Percentiles rank a stretch among this genome's conserved stretches.
These are phyloP conservation scores for Synergus itoensis DNA, from an alignment of 2,888 invertebrate genomes.

Conservation along the genomic window DNA sequence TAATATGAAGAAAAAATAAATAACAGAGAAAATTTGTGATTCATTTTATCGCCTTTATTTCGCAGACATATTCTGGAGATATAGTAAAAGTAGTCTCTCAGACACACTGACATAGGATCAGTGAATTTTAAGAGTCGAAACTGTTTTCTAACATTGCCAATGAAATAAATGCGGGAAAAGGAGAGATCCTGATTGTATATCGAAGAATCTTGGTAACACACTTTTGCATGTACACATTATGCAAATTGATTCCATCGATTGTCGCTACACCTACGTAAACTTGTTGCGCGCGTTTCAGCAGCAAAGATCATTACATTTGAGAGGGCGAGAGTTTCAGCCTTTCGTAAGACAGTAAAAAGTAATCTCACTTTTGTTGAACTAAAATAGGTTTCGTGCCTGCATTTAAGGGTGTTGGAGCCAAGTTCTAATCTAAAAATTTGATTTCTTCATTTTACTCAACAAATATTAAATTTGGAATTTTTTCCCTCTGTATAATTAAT, in stretches of 20 bases:
- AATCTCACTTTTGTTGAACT: not conserved
- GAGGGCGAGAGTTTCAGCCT: slow-evolving; percentile 5
- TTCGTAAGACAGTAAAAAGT: slow-evolving; percentile 2
- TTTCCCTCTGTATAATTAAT: too few species aligned
- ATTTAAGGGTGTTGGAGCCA: not conserved
- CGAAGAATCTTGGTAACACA: slow-evolving; percentile 7
- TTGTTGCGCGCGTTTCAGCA: slow-evolving; percentile 39
- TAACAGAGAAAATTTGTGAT: not conserved
- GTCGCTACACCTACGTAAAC: slow-evolving; percentile 33
- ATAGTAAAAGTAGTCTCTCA: not conserved
- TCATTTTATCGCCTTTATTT: not conserved
- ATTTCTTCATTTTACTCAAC: too few species aligned
- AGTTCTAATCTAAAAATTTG: too few species aligned
- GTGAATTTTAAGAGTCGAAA: not conserved
- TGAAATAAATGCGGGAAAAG: not conserved
- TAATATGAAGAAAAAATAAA: not conserved
- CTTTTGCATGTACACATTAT: slow-evolving; percentile 31
- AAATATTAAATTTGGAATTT: too few species aligned
- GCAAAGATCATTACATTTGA: slow-evolving; percentile 30
- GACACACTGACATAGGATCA: not conserved
- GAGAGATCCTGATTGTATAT: slow-evolving; percentile 8
- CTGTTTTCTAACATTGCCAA: slow-evolving; percentile 12
- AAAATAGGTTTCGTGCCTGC: not conserved
- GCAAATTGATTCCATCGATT: slow-evolving; percentile 39
- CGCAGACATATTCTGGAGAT: not conserved